These are phyloP conservation scores for Montipora foliosa DNA, from an alignment of 64 coral and sea anemone genomes.

Conservation along the genomic window DNA sequence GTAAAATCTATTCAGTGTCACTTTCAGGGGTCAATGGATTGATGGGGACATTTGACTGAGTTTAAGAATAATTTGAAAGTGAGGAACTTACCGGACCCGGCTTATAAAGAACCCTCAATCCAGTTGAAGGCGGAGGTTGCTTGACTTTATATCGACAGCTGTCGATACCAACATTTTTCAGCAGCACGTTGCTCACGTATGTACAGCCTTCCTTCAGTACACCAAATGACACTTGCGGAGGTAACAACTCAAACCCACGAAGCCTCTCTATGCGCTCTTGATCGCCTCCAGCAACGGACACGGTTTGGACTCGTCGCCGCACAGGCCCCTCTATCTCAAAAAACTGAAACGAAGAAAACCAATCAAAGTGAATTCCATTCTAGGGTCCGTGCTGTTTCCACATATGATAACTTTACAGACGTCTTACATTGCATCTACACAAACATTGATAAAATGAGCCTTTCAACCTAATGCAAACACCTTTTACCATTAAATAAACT, in stretches of 20 bases:
- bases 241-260: constrained; percentile 89
- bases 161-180: constrained; percentile 94
- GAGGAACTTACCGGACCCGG: constrained; percentile 82
- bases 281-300: constrained; percentile 87
- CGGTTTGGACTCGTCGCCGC: constrained; percentile 87
- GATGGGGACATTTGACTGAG: too few species aligned
- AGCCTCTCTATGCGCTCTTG: constrained; percentile 30
- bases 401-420: too few species aligned
- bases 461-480: too few species aligned
- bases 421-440: too few species aligned
- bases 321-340: constrained; percentile 75
- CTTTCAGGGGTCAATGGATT: too few species aligned
- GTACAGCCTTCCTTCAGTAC: constrained; percentile 93
- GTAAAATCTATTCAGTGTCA: too few species aligned
- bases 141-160: constrained; percentile 95
- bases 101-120: constrained; percentile 84
- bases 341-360: constrained; percentile 55
- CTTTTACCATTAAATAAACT: too few species aligned
- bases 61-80: too few species aligned
- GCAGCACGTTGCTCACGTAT: constrained; percentile 74
- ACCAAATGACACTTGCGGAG: constrained; percentile 88
- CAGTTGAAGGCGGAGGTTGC: constrained; percentile 92
- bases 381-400: too few species aligned
- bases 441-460: too few species aligned
- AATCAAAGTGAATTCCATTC: background rate